Evolutionary conservation across 1,140 invertebrate genomes (phyloP), one percentile per base, ranked within the genome.

Genomic region (Calephelis virginiensis): DNA sequence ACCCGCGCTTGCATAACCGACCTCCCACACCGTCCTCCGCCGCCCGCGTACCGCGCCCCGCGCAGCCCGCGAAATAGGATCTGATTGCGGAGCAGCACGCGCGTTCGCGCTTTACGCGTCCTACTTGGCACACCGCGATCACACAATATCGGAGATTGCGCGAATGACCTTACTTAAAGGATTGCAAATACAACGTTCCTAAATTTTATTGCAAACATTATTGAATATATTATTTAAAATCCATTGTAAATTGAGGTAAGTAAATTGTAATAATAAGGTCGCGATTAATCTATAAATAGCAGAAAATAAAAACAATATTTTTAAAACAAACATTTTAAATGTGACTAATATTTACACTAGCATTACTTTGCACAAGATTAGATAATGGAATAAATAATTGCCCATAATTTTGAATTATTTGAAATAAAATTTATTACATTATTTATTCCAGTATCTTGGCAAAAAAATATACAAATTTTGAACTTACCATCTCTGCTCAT

Each of bases 401-500:
- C 5, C 12, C 13, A 37, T 17, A 17, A 46, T 62, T 17, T 12
- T 13, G n/a, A 14, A 43, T 50, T 13, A 13, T 43, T 13, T 38
- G 7, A 38, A 38, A 50, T 8, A 61, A 61, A 40, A 61, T 6
- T 13, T 61, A 37, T 50, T 14, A 14, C 40, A 53, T 17, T 59
- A 59, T 56, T 56, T 45, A 17, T 45, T 28, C 38, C 43, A 50
- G 11, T 64, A 64, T 10, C n/a, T 56, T 17, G 10, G 46, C 10
- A 2, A 17, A 14, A 12, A 53, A 66, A 68, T 46, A 50, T 28
- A 70, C 67, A 64, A 50, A 66, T 68, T 64, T 63, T 67, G 50
- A 78, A 93, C 94, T 94, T 81, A 99, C 98, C 98, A 94, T 99
- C 98, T 93, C 97, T 94, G 91, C 97, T 98, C 98, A 99, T 99